Conservation (phyloP, 2,797 vertebrate species). For the Xenopus petersii region DNA sequence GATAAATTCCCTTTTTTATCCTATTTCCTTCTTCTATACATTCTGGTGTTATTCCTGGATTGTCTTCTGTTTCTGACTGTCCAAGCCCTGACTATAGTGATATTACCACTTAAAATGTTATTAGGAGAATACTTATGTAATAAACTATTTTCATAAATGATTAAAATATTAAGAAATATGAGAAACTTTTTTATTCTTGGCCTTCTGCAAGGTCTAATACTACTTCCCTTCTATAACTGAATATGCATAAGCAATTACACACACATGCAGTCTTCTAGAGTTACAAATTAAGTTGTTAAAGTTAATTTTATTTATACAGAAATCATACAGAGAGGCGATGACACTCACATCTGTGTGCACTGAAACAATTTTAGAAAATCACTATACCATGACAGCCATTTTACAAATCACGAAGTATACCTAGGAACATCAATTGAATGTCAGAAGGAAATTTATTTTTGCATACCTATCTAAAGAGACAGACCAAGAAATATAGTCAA, state of each 20-base stretch:
- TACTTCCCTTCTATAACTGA: neutral
- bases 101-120: no score
- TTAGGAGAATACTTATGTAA: no score
- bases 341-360: slow-evolving; percentile 40
- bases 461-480: slow-evolving; percentile 11
- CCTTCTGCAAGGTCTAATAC: no score
- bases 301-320: slow-evolving; percentile 44
- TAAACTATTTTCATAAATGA: no score
- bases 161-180: no score
- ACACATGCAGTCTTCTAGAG: slow-evolving; percentile 28
- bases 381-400: slow-evolving; percentile 37
- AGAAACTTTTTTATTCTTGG: no score
- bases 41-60: no score
- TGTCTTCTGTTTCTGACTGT: no score
- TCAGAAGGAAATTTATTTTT: slow-evolving; percentile 30
- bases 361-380: slow-evolving; percentile 47
- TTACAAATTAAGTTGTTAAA: slow-evolving; percentile 43
- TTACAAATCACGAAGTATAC: slow-evolving; percentile 23
- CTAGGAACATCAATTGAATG: slow-evolving; percentile 39
- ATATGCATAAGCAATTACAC: slow-evolving; percentile 7
- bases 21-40: no score
- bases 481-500: no score
- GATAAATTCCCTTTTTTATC: no score
- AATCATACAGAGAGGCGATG: slow-evolving; percentile 20
- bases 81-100: no score